These are phyloP conservation scores for Macaca mulatta DNA, from an alignment of 2,113 vertebrate species.

Conservation along the genomic window DNA sequence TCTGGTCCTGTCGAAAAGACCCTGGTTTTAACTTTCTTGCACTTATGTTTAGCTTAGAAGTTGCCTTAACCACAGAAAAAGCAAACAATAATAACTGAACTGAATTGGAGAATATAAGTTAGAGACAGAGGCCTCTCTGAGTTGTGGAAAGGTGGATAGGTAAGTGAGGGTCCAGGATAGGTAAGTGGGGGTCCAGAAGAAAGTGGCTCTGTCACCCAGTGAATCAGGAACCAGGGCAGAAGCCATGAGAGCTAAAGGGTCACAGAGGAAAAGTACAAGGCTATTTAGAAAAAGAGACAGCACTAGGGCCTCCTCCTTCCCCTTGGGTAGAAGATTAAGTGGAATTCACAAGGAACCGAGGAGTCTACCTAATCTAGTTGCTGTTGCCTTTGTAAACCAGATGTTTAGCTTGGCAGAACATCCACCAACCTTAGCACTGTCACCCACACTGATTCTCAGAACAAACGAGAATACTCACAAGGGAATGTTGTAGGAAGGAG, in stretches of 20 bases:
- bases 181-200: background rate
- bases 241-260: background rate
- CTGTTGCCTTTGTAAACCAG: background rate
- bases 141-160: background rate
- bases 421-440: background rate
- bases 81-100: background rate
- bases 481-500: background rate
- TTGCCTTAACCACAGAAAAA: background rate
- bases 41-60: background rate
- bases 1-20: background rate
- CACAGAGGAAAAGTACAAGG: background rate
- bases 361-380: background rate
- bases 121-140: background rate
- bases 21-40: background rate
- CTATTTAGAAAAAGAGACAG: background rate
- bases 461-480: background rate
- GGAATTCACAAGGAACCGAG: background rate
- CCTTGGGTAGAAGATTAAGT: background rate
- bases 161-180: background rate
- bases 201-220: background rate
- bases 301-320: background rate
- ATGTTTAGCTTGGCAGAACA: background rate
- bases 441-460: background rate
- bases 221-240: background rate
- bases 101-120: background rate